A percentile compares a stretch with the other conserved stretches of the same genome.
Conservation (phyloP, 2,888 invertebrate species). For the Eurois occulta region DNA sequence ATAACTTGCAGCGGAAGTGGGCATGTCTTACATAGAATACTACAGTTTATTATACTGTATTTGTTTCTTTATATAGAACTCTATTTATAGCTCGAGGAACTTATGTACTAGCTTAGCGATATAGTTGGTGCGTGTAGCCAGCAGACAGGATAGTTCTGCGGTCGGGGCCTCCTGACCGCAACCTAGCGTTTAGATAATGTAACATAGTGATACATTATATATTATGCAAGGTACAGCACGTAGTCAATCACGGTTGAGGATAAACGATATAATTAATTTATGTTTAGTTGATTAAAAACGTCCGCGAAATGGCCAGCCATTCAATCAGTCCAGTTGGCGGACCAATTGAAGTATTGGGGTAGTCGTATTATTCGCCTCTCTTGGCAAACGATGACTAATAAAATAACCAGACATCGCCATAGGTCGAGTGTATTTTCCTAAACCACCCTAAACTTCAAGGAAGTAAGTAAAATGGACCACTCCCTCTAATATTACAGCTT, state of each 20-base stretch:
- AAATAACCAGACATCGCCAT: not conserved
- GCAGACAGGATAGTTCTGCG: conserved; percentile 18
- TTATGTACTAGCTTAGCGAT: not conserved
- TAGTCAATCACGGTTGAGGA: conserved; percentile 46
- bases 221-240: conserved; percentile 32
- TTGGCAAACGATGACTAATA: not conserved
- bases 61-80: conserved; percentile 4
- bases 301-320: conserved; percentile 3
- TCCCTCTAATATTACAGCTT: not conserved
- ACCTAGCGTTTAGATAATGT: conserved; percentile 26
- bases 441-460: not conserved
- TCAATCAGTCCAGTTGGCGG: conserved; percentile 4
- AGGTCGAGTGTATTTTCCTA: not conserved
- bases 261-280: conserved; percentile 29
- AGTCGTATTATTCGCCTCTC: not conserved
- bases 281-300: conserved; percentile 20
- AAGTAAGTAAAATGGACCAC: not conserved
- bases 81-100: conserved; percentile 40
- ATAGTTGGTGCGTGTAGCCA: not conserved
- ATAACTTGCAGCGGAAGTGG: conserved; percentile 27
- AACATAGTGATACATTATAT: conserved; percentile 2
- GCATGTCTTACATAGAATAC: conserved; percentile 25
- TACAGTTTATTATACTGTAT: not conserved
- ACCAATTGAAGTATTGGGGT: not conserved
- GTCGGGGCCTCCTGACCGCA: conserved; percentile 28